Percentiles rank a stretch among this genome's conserved stretches.
These are phyloP conservation scores for Augochlora pura DNA, from an alignment of 1,140 invertebrate species.

Conservation along the genomic window DNA sequence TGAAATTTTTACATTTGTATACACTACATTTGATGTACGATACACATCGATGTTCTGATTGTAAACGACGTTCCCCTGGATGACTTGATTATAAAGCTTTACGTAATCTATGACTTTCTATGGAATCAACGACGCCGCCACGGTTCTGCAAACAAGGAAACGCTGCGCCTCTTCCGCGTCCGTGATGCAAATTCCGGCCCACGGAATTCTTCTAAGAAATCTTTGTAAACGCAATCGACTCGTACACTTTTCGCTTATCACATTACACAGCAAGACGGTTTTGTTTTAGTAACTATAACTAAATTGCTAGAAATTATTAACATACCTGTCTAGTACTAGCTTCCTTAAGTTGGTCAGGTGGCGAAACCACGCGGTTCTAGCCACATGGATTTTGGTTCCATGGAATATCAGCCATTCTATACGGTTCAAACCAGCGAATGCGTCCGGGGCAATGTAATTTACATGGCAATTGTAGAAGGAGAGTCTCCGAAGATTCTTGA, in stretches of 20 bases:
- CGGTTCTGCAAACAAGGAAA: slow-evolving; percentile 22
- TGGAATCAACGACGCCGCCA: neutral
- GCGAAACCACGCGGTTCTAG: slow-evolving; percentile 56
- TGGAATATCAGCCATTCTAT: slow-evolving; percentile 67
- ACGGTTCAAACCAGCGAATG: slow-evolving; percentile 60
- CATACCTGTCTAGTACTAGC: slow-evolving; percentile 60
- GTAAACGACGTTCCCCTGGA: no score
- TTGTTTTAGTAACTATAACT: no score
- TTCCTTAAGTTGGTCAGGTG: slow-evolving; percentile 55
- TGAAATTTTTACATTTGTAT: slow-evolving; percentile 15
- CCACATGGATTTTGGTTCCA: slow-evolving; percentile 58
- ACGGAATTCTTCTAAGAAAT: slow-evolving; percentile 10
- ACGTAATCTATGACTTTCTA: neutral
- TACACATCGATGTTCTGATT: no score
- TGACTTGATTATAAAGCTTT: slow-evolving; percentile 17
- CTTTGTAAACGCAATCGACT: neutral
- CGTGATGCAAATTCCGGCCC: slow-evolving; percentile 7
- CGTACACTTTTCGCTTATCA: slow-evolving; percentile 9
- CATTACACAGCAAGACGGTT: neutral
- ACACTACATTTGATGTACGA: no score
- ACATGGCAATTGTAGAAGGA: slow-evolving; percentile 70
- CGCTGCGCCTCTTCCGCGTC: neutral
- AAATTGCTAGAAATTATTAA: no score
- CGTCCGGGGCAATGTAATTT: slow-evolving; percentile 45
- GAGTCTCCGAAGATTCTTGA: slow-evolving; percentile 52